Conservation (phyloP, 2,113 vertebrate species). For the Chloebia gouldiae region DNA sequence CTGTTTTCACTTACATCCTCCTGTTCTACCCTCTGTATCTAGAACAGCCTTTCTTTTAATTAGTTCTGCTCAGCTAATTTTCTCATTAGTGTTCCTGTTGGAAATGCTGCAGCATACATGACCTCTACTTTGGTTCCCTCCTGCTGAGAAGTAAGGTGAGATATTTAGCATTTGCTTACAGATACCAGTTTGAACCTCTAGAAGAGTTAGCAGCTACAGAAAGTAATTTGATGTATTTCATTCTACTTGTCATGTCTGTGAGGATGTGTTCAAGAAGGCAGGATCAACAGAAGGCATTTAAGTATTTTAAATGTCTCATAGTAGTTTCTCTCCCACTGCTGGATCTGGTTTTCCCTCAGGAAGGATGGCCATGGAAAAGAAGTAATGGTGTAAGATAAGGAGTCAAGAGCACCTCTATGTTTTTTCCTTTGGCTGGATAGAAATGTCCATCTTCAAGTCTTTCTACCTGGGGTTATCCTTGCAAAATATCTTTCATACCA, state of each 20-base stretch:
- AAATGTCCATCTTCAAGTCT: neutral
- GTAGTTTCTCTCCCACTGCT: neutral
- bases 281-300: neutral
- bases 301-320: neutral
- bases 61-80: neutral
- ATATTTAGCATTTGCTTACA: neutral
- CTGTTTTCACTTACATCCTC: neutral
- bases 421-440: neutral
- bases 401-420: neutral
- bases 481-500: neutral
- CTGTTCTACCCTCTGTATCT: neutral
- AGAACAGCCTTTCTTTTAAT: neutral
- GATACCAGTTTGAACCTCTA: neutral
- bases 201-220: neutral
- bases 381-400: neutral
- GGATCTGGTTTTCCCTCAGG: neutral
- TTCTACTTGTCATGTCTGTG: neutral
- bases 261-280: neutral
- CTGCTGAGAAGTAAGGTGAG: conserved; percentile 23
- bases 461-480: neutral
- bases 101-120: neutral
- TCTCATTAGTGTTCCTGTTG: neutral
- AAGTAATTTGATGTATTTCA: neutral
- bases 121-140: neutral
- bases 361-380: neutral